phyloP scores from a whole-genome alignment of 2,113 vertebrate genomes.

The Carassius carassius region DNA sequence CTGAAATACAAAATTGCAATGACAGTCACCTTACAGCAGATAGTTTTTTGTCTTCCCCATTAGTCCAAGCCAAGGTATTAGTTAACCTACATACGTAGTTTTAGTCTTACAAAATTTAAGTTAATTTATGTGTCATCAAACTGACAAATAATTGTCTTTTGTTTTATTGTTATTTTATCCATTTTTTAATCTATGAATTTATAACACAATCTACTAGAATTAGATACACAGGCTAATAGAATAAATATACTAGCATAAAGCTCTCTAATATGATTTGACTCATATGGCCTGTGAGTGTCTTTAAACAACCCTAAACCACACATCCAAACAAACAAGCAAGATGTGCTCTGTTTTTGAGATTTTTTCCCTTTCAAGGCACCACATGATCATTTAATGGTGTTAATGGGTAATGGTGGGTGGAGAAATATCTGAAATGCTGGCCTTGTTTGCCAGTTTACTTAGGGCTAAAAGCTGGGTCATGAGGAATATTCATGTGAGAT shows the following conservation, averaged over 20 bases:
- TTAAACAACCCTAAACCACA: background rate
- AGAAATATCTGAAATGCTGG: conserved; percentile 38
- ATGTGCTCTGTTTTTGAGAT: conserved; percentile 5
- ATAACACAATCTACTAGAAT: background rate
- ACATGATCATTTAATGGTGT: conserved; percentile 41
- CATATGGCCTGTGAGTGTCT: background rate
- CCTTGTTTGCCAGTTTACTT: conserved; percentile 52
- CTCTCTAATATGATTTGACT: background rate
- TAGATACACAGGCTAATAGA: background rate
- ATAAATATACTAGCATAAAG: background rate
- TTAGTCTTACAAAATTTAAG: background rate
- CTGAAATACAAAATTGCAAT: no score
- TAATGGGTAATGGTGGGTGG: conserved; percentile 8
- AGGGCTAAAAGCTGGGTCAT: conserved; percentile 40
- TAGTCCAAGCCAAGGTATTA: background rate
- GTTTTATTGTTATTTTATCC: background rate
- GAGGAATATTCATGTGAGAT: conserved; percentile 44
- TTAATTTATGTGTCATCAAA: background rate
- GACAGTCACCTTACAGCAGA: background rate
- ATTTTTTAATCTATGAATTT: background rate
- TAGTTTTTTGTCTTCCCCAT: background rate
- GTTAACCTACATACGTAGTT: background rate
- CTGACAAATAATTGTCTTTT: background rate
- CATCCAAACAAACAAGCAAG: background rate
- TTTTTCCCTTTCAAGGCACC: conserved; percentile 3